Percentiles rank a stretch among this genome's conserved stretches.
phyloP scores from a whole-genome alignment of 2,113 vertebrate genomes.

The Sinocyclocheilus rhinocerous region DNA sequence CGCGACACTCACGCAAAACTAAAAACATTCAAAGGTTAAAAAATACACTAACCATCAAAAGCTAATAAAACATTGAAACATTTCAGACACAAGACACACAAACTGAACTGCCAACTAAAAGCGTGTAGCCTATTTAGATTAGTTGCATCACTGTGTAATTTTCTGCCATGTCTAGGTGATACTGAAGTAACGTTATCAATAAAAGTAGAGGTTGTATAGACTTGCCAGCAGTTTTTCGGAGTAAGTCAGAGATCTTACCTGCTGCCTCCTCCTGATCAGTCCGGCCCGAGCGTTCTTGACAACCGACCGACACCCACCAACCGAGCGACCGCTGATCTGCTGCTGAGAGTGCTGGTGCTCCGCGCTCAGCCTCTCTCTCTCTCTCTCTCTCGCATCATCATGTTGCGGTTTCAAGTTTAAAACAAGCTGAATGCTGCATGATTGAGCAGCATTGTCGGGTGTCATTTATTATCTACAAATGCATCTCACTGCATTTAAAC shows the following conservation, averaged over 20 bases:
- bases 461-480: background rate
- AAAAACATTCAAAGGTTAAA: background rate
- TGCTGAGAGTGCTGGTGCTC: too few relatives aligned
- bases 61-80: background rate
- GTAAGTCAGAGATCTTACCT: slow-evolving; percentile 39
- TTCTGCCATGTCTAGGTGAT: background rate
- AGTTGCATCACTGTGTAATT: background rate
- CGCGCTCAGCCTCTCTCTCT: too few relatives aligned
- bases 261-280: slow-evolving; percentile 69
- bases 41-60: background rate
- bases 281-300: slow-evolving; percentile 29
- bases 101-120: background rate
- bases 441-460: background rate
- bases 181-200: background rate
- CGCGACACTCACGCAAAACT: slow-evolving; percentile 38
- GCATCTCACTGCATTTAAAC: background rate
- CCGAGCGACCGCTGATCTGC: background rate
- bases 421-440: slow-evolving; percentile 10
- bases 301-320: background rate
- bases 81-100: background rate
- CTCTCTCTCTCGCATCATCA: background rate
- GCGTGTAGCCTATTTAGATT: background rate
- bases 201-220: background rate
- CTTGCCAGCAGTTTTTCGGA: background rate
- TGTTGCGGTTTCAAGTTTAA: slow-evolving; percentile 19